Percentiles rank a stretch among this genome's conserved stretches.
phyloP scores from a whole-genome alignment of 2,113 vertebrate genomes.

The Xenus cinereus region DNA sequence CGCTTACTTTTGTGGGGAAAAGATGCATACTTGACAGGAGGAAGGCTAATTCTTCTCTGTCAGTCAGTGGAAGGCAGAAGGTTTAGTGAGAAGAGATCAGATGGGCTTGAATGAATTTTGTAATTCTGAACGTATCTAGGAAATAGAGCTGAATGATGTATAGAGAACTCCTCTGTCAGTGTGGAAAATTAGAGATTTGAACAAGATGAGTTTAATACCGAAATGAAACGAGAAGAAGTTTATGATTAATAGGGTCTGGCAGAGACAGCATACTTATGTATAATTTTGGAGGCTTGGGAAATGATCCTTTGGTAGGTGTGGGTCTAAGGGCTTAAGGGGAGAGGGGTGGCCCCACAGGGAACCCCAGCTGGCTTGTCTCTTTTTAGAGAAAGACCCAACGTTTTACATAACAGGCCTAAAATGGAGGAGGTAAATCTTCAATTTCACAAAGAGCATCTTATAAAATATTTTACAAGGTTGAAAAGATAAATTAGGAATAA shows the following conservation, averaged over 20 bases:
- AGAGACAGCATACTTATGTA: conserved; percentile 35
- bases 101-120: conserved; percentile 55
- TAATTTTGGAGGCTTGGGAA: conserved; percentile 43
- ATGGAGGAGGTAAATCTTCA: neutral
- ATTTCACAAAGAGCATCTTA: neutral
- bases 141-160: conserved; percentile 62
- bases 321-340: neutral
- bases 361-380: neutral
- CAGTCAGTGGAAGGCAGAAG: conserved; percentile 28
- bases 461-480: neutral
- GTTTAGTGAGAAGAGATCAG: conserved; percentile 44
- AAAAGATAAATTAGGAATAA: neutral
- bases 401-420: neutral
- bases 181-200: conserved; percentile 69
- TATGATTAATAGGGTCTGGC: conserved; percentile 47
- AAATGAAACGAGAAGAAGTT: conserved; percentile 46
- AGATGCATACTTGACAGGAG: neutral
- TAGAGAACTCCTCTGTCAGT: conserved; percentile 54
- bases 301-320: conserved; percentile 23
- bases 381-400: neutral
- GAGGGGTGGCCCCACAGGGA: neutral
- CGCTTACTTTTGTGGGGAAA: neutral
- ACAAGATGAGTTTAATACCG: conserved; percentile 58
- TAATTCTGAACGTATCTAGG: conserved; percentile 49
- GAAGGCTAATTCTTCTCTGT: conserved; percentile 52